Evolutionary conservation across 2,888 invertebrate genomes (phyloP).

Genomic region (Andrena fulva): DNA sequence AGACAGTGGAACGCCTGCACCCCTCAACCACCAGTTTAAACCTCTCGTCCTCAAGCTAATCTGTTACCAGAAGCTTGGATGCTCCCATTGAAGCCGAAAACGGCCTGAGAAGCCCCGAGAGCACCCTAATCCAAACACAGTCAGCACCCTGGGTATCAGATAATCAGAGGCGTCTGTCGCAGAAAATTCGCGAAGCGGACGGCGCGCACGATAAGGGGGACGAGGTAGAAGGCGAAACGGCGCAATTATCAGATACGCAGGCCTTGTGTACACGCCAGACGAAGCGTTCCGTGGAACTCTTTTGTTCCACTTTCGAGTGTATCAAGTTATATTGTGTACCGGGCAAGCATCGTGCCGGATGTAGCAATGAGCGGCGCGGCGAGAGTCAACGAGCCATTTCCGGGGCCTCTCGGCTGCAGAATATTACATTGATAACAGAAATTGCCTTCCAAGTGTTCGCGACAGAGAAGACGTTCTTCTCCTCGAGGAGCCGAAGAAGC

Average conservation of each 20-base stretch:
- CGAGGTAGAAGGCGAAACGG: background rate
- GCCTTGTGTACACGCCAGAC: constrained; percentile 26
- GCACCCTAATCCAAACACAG: no score
- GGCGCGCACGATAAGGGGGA: background rate
- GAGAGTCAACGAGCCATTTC: constrained; percentile 84
- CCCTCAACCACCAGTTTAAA: no score
- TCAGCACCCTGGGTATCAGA: no score
- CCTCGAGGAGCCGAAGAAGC: constrained; percentile 5
- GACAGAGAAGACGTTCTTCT: constrained; percentile 56
- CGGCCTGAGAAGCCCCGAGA: no score
- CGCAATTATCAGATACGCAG: background rate
- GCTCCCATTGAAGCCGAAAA: no score
- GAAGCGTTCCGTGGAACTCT: constrained; percentile 60
- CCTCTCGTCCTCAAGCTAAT: no score
- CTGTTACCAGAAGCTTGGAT: no score
- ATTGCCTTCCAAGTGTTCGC: constrained; percentile 74
- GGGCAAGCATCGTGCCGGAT: constrained; percentile 80
- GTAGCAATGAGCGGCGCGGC: constrained; percentile 82
- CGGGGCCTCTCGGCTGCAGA: constrained; percentile 79
- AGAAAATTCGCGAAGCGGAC: background rate
- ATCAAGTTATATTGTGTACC: constrained; percentile 79
- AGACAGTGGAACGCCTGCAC: no score
- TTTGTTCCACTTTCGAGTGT: constrained; percentile 79
- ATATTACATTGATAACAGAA: constrained; percentile 82
- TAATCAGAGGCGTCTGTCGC: background rate